Base-by-base conservation (phyloP, 1,140 invertebrate genomes). In the Neoseiulus cucumeris region DNA sequence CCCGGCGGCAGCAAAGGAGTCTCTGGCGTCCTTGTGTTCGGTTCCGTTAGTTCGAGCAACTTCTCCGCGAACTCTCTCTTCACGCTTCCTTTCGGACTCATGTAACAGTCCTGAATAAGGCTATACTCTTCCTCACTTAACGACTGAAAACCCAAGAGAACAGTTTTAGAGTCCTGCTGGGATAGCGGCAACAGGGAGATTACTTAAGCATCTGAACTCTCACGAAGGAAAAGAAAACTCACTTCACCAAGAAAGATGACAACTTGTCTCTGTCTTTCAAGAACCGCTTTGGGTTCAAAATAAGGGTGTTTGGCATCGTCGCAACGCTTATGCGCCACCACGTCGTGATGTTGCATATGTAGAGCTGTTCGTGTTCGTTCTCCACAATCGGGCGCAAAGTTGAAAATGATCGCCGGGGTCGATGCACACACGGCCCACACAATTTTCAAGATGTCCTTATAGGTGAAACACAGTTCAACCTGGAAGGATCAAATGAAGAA, bases 61-160 rank as follows among this genome's bases (percentile, higher is more conserved):
- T 59, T 59, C 9, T 59, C 51, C 17, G 51, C 51, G 33, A 59
- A 59, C 22, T 59, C 51, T 59, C 22, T 59, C 9, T 59, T 59
- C 25, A 59, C 14, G 9, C 22, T 14, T 5, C 33, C 51, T 59
- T 59, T 59, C 1, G 51, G 51, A 33, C 51, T 59, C 33, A 29
- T 25, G 22, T 59, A 59, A 25, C 51, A 59, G 9, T 33, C 33
- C 22, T 33, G 51, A 20, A 59, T 59, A 2, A 25, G 22, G 2
- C 33, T 33, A 20, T 33, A 29, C 25, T 59, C 51, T 9, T 20
- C 25, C 25, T 59, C 51, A 25, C 51, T 25, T 6, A 59, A 20
- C 14, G 25, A 29, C 51, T 59, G 9, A 9, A 28, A 47, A 6
- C 7, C 18, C 2, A 25, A 59, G 22, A 59, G 22, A 5, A 4